Base-by-base conservation (phyloP, 2,888 invertebrate species). In the Capitulum mitella region DNA sequence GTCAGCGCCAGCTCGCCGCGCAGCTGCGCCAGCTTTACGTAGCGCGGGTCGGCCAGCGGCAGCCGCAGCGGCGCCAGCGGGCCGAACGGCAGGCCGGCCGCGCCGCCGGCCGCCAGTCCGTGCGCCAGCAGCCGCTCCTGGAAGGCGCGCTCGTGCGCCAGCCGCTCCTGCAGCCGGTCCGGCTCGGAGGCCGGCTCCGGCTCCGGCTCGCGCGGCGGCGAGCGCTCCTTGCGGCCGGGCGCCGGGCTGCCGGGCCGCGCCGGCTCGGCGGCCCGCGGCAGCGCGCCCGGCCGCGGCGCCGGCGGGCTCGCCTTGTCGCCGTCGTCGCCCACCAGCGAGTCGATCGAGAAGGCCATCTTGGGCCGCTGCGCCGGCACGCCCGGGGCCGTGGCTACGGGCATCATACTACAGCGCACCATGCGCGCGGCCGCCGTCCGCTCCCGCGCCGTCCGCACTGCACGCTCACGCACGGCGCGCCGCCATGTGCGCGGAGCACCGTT, bases 271-370 rank as follows among this genome's bases (percentile, higher is more conserved):
- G 54, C 26, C 22, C 54, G 54, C 1, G 70, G 12, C 70, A 32
- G 5, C 64, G 34, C 61, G 16, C 80, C 74, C 19, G 81, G 79
- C 78, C 10, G 77, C 61, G 16, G 80, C 1, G 70, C 34, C 70
- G 70, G 22, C 64, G 64, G 61, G 16, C 80, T 76, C 19, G 81
- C 78, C 46, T 70, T 78, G n/a, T 75, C 77, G 64, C 78, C 79
- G 22, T 80, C 83, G 61, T 92, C 92, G 83, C 94, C 95, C 81
- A 95, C 94, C 85, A 95, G 94, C 85, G 94, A 94, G 89, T 95
- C 95, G 87, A 95, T 95, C 85, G 93, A 94, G 86, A 95, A 95
- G 84, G 94, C 95, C 86, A 95, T 93, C 88, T 95, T 95, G 83
- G 95, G 95, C 88, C 94, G 78, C 46, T 61, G 79, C 19, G 64